Evolutionary conservation across 2,113 vertebrate species (phyloP).

Genomic region (Emydocephalus ijimae): DNA sequence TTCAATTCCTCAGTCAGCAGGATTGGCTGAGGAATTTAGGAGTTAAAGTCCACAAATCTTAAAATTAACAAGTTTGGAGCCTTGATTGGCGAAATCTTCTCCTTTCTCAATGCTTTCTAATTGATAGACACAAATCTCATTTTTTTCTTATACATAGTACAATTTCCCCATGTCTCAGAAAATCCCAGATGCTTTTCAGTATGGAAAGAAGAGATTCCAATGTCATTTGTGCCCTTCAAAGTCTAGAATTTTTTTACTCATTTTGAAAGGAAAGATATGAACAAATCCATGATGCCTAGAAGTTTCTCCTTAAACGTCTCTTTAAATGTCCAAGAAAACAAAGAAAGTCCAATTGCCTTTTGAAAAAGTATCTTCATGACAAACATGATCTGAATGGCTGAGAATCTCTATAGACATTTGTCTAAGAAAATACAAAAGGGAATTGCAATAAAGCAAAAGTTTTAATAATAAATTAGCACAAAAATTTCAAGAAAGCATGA

Average conservation of each 20-base stretch:
- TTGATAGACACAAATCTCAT: neutral
- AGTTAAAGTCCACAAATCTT: neutral
- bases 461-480: constrained; percentile 11
- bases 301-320: neutral
- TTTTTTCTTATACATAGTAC: neutral
- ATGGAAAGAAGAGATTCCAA: neutral
- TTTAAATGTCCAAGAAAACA: constrained; percentile 11
- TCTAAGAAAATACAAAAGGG: constrained; percentile 29
- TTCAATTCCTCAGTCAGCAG: neutral
- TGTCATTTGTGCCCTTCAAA: neutral
- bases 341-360: neutral
- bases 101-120: neutral
- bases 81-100: neutral
- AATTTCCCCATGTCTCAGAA: neutral
- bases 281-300: neutral
- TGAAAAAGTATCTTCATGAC: neutral
- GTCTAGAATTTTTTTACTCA: neutral
- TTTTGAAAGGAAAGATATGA: neutral
- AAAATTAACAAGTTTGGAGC: neutral
- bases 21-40: neutral
- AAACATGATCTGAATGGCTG: neutral
- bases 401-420: neutral
- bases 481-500: constrained; percentile 35
- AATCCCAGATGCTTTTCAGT: neutral
- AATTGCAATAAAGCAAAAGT: neutral